phyloP scores from a whole-genome alignment of 2,797 vertebrate genomes.

The Alfaro cultratus region DNA sequence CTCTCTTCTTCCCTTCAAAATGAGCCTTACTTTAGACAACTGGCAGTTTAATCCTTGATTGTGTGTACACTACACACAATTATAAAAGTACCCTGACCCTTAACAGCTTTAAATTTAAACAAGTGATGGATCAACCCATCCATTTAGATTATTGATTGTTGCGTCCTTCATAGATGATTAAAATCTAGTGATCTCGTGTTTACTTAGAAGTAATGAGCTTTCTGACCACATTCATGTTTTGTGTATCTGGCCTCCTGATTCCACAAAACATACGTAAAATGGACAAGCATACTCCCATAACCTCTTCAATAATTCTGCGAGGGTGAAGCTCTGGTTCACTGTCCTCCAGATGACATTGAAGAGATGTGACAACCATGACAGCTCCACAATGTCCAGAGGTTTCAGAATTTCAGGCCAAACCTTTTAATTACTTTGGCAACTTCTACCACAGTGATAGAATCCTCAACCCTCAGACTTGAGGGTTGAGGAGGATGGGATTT shows the following conservation, averaged over 20 bases:
- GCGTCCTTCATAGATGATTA: conserved; percentile 50
- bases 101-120: conserved; percentile 42
- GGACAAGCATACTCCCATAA: neutral
- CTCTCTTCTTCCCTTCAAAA: conserved; percentile 25
- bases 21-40: conserved; percentile 35
- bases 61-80: conserved; percentile 20
- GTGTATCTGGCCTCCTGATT: neutral
- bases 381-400: neutral
- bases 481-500: too few species aligned
- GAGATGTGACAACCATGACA: neutral
- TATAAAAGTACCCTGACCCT: conserved; percentile 29
- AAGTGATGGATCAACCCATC: conserved; percentile 31
- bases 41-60: conserved; percentile 47
- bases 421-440: neutral
- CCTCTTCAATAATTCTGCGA: neutral
- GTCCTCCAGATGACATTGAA: neutral
- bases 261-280: neutral
- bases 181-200: conserved; percentile 49
- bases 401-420: neutral
- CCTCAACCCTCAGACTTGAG: neutral
- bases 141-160: conserved; percentile 53
- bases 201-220: conserved; percentile 32
- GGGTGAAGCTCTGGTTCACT: neutral
- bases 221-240: conserved; percentile 1
- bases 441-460: neutral